These are phyloP conservation scores for Ascaphus truei DNA, from an alignment of 2,113 vertebrate genomes.

Conservation along the genomic window DNA sequence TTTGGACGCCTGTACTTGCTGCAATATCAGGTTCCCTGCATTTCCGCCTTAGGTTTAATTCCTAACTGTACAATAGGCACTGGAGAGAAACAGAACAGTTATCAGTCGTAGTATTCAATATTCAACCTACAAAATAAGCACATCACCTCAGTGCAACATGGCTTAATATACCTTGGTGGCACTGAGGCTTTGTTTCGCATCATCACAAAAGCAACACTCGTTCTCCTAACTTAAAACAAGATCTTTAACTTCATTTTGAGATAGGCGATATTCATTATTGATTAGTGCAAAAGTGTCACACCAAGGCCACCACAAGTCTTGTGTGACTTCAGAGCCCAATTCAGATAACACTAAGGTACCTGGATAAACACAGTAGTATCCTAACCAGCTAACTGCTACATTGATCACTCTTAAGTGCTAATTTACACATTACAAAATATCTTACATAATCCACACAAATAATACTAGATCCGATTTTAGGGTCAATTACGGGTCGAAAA, in stretches of 20 bases:
- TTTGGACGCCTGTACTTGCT: too few relatives aligned
- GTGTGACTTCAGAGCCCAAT: background rate
- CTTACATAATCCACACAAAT: too few relatives aligned
- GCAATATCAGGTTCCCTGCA: too few relatives aligned
- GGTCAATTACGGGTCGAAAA: too few relatives aligned
- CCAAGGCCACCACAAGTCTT: background rate
- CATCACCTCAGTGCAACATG: too few relatives aligned
- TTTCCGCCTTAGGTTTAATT: too few relatives aligned
- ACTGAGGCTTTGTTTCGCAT: background rate
- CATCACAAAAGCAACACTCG: background rate
- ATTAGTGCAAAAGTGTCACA: slow-evolving; percentile 23
- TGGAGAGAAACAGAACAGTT: background rate
- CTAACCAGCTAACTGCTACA: background rate
- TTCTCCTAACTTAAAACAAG: background rate
- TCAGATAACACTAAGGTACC: background rate
- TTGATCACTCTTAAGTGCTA: background rate
- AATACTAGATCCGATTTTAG: too few relatives aligned
- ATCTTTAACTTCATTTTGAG: background rate
- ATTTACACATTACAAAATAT: background rate
- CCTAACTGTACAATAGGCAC: slow-evolving; percentile 11
- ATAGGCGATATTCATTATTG: background rate
- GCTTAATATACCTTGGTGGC: background rate
- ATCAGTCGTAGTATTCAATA: background rate
- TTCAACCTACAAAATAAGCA: too few relatives aligned
- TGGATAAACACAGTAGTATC: background rate